Conservation (phyloP, 2,888 invertebrate genomes). For the Standfussiana lucernea region DNA sequence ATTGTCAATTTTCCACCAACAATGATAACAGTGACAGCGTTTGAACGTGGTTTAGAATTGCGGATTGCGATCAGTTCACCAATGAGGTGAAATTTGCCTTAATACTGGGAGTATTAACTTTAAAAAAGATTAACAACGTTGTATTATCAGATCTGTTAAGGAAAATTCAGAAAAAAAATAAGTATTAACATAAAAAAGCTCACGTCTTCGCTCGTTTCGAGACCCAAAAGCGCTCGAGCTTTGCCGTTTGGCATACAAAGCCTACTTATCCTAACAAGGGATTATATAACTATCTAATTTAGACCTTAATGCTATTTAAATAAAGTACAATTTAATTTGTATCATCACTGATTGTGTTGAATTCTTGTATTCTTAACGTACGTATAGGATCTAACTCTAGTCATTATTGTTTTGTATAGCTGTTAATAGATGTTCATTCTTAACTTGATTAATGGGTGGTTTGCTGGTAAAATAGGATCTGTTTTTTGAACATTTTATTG, state of each 20-base stretch:
- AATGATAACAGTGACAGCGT: not conserved
- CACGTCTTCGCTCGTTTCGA: slow-evolving; percentile 33
- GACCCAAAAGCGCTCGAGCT: slow-evolving; percentile 73
- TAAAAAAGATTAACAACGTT: not conserved
- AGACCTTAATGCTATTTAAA: slow-evolving; percentile 61
- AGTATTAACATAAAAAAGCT: no score
- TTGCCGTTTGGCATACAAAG: slow-evolving; percentile 73
- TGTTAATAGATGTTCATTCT: slow-evolving; percentile 78
- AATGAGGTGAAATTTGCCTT: no score
- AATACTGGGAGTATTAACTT: no score
- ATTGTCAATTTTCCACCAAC: not conserved
- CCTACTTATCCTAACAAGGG: slow-evolving; percentile 69
- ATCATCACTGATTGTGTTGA: slow-evolving; percentile 61
- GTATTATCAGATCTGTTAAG: not conserved
- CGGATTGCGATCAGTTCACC: not conserved
- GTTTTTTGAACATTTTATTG: not conserved
- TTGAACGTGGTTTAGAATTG: not conserved
- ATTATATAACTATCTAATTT: slow-evolving; percentile 68
- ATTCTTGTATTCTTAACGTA: slow-evolving; percentile 61
- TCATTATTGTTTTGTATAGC: slow-evolving; percentile 81
- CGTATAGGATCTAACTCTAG: slow-evolving; percentile 82
- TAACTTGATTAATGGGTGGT: slow-evolving; percentile 65
- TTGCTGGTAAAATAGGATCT: slow-evolving; percentile 63
- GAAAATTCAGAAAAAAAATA: not conserved
- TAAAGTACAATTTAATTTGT: slow-evolving; percentile 73